A percentile compares a stretch with the other conserved stretches of the same genome.
These are phyloP conservation scores for Hirundichthys speculiger DNA, from an alignment of 2,113 vertebrate species.

Conservation along the genomic window DNA sequence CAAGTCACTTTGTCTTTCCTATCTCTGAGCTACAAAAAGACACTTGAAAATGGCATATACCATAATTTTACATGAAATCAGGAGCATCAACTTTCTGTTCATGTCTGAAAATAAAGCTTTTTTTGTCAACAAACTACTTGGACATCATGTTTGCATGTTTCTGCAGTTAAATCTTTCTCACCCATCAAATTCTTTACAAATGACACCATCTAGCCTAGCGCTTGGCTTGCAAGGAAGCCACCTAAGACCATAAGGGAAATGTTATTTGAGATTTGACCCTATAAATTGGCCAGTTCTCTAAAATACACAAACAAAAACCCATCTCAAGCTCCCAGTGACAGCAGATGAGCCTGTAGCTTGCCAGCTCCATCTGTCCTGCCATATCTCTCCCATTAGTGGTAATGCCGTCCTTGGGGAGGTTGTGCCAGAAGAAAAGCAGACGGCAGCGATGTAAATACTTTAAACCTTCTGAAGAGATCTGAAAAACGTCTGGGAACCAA, in stretches of 20 bases:
- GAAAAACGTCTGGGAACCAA: slow-evolving; percentile 41
- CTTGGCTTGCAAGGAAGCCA: background rate
- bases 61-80: slow-evolving; percentile 7
- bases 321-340: slow-evolving; percentile 19
- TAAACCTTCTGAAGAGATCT: slow-evolving; percentile 49
- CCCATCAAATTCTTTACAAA: background rate
- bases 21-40: background rate
- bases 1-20: slow-evolving; percentile 20
- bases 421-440: slow-evolving; percentile 36
- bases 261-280: slow-evolving; percentile 13
- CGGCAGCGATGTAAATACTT: slow-evolving; percentile 61
- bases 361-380: slow-evolving; percentile 61
- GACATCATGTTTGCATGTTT: background rate
- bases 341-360: background rate
- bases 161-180: background rate
- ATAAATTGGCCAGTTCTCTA: background rate
- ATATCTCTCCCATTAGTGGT: slow-evolving; percentile 56
- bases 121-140: background rate
- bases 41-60: slow-evolving; percentile 17
- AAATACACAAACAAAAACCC: slow-evolving; percentile 30
- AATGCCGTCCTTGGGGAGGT: slow-evolving; percentile 50
- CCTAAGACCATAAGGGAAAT: background rate
- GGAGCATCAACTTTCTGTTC: background rate
- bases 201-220: background rate
- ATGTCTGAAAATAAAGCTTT: background rate